Evolutionary conservation across 2,113 vertebrate species (phyloP).

Genomic region (Microcebus tavaratra): DNA sequence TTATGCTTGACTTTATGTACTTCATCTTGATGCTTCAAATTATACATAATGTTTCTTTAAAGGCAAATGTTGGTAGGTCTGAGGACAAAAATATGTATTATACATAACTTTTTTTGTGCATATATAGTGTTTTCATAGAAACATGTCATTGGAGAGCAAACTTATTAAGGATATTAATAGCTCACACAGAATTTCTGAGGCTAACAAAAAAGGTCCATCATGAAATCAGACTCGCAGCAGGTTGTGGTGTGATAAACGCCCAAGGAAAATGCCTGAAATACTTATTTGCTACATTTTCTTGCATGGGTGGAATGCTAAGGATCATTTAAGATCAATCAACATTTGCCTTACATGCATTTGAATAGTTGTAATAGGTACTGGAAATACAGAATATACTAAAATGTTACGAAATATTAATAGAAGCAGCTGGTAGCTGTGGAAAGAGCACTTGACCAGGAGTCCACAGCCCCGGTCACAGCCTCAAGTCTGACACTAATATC

Average conservation of each 20-base stretch:
- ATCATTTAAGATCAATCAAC: constrained; percentile 16
- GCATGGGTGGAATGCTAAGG: background rate
- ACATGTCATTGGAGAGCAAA: background rate
- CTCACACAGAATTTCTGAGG: background rate
- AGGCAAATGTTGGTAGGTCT: background rate
- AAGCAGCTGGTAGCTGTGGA: background rate
- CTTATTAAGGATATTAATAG: constrained; percentile 10
- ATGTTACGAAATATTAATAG: background rate
- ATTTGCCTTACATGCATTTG: background rate
- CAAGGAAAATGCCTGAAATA: constrained; percentile 18
- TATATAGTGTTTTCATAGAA: background rate
- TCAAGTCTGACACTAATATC: background rate
- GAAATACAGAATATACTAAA: constrained; percentile 27
- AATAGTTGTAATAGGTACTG: background rate
- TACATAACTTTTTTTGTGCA: background rate
- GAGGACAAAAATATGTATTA: background rate
- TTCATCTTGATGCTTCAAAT: constrained; percentile 34
- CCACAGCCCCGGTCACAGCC: background rate
- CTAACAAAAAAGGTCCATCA: background rate
- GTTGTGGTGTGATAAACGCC: background rate
- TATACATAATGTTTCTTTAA: constrained; percentile 16
- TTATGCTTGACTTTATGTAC: constrained; percentile 7
- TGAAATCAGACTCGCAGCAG: background rate
- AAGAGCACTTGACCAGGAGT: constrained; percentile 16
- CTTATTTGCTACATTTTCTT: background rate